A percentile compares a stretch with the other conserved stretches of the same genome.
These are phyloP conservation scores for Bucorvus abyssinicus DNA, from an alignment of 2,797 vertebrate genomes.

Conservation along the genomic window DNA sequence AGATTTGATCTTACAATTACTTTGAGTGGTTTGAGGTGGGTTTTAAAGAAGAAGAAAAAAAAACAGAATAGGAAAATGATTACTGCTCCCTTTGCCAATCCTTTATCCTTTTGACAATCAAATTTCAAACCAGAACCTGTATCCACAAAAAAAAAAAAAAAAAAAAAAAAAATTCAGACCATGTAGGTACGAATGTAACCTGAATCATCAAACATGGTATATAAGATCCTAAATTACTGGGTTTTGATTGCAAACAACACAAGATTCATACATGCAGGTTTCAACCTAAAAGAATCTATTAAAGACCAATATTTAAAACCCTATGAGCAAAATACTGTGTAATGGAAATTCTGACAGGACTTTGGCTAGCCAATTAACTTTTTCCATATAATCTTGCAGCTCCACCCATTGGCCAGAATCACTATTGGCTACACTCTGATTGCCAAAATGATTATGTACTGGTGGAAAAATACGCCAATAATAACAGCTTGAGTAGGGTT, in stretches of 20 bases:
- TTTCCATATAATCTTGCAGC: background rate
- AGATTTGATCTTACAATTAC: background rate
- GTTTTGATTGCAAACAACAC: background rate
- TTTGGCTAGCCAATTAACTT: background rate
- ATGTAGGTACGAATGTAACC: background rate
- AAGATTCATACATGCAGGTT: background rate
- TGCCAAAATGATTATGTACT: background rate
- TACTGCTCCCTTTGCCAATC: background rate
- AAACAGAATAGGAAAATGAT: background rate
- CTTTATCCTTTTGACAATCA: background rate
- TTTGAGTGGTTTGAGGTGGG: background rate
- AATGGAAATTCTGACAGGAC: slow-evolving; percentile 42
- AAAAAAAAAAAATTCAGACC: background rate
- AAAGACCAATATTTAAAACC: background rate
- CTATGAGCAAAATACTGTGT: background rate
- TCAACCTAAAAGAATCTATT: background rate
- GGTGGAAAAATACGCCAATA: slow-evolving; percentile 36
- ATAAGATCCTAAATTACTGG: background rate
- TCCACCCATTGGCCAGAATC: slow-evolving; percentile 6
- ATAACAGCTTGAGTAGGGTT: slow-evolving; percentile 20
- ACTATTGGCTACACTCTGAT: background rate
- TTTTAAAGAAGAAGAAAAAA: background rate
- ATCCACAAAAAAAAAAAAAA: background rate
- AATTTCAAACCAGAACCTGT: background rate
- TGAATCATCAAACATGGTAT: background rate